These are phyloP conservation scores for Patella depressa DNA, from an alignment of 2,888 invertebrate genomes.

Conservation along the genomic window DNA sequence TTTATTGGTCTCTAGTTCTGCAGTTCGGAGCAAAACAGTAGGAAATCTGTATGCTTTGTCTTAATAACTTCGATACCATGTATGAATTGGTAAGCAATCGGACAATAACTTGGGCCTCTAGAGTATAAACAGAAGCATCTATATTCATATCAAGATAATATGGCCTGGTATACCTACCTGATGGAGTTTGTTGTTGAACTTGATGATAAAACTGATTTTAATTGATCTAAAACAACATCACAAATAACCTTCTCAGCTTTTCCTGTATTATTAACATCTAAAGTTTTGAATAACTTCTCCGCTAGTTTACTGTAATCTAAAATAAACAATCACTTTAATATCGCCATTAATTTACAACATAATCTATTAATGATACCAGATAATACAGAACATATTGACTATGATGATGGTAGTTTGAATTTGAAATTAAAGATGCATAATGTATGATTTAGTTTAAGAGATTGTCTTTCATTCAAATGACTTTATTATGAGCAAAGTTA, in stretches of 20 bases:
- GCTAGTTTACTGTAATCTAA: constrained; percentile 59
- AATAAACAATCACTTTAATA: constrained; percentile 10
- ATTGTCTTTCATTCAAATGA: too few species aligned
- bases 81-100: not conserved
- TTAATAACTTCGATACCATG: too few species aligned
- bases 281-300: constrained; percentile 49
- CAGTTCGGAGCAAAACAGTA: too few species aligned
- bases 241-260: constrained; percentile 60
- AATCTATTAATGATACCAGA: too few species aligned
- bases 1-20: too few species aligned
- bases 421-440: too few species aligned
- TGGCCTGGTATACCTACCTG: constrained; percentile 35
- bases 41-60: too few species aligned
- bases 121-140: not conserved
- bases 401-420: too few species aligned
- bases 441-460: too few species aligned
- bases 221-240: constrained; percentile 59
- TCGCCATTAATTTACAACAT: too few species aligned
- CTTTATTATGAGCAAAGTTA: too few species aligned
- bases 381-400: too few species aligned
- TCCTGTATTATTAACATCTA: constrained; percentile 56
- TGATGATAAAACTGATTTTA: constrained; percentile 50
- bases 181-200: constrained; percentile 50
- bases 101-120: not conserved
- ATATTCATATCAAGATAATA: not conserved